These are phyloP conservation scores for Microtus richardsoni DNA, from an alignment of 2,113 vertebrate species.

Conservation along the genomic window DNA sequence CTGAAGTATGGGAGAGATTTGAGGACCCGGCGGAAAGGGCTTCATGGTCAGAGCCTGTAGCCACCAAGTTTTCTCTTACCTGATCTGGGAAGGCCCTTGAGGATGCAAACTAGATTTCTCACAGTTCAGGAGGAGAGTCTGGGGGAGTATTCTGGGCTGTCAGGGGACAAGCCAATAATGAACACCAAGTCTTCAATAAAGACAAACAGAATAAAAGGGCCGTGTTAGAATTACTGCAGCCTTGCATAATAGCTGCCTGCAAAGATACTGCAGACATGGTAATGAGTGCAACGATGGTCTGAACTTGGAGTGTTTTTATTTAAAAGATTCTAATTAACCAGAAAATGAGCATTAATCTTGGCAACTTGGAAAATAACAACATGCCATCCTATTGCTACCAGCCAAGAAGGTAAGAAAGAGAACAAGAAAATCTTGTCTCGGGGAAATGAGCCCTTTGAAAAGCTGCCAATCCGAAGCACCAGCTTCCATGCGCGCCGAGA, in stretches of 20 bases:
- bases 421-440: conserved; percentile 37
- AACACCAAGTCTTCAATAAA: conserved; percentile 87
- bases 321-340: conserved; percentile 82
- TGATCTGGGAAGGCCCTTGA: conserved; percentile 91
- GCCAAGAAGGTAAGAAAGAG: conserved; percentile 60
- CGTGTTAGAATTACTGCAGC: conserved; percentile 71
- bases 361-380: conserved; percentile 82
- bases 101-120: conserved; percentile 91
- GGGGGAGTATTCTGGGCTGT: conserved; percentile 89
- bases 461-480: not conserved
- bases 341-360: conserved; percentile 81
- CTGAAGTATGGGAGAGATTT: not conserved
- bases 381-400: conserved; percentile 57
- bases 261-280: conserved; percentile 75
- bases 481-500: not conserved
- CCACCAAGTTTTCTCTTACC: conserved; percentile 82
- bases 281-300: conserved; percentile 75
- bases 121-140: conserved; percentile 89
- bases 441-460: conserved; percentile 51
- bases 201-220: conserved; percentile 71
- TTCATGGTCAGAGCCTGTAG: not conserved
- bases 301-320: conserved; percentile 81
- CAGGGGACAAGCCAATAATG: conserved; percentile 89
- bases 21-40: not conserved
- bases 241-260: conserved; percentile 64